Conservation (phyloP, 2,113 vertebrate species). For the Panthera leo region DNA sequence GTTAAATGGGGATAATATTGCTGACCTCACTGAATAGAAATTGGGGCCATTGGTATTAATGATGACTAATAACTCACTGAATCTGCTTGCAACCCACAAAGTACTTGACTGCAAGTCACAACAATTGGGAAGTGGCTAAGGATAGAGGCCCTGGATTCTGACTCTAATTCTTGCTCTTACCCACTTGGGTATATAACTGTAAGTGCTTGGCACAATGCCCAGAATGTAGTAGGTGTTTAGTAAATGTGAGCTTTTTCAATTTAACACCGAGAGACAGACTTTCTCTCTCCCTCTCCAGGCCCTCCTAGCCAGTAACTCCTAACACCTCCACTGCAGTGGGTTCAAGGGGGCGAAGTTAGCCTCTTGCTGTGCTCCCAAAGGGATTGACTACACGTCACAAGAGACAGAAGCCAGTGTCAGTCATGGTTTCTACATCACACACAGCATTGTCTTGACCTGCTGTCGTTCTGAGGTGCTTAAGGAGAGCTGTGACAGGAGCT, state of each 20-base stretch:
- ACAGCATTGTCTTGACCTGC: background rate
- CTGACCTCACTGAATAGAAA: background rate
- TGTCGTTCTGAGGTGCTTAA: background rate
- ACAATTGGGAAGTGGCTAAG: background rate
- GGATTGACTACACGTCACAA: too few relatives aligned
- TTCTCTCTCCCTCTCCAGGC: background rate
- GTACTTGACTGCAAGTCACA: background rate
- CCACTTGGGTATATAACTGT: background rate
- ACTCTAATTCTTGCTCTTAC: background rate
- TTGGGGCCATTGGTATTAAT: background rate
- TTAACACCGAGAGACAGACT: background rate
- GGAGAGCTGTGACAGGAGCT: background rate
- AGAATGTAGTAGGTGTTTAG: background rate
- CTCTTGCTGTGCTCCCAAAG: background rate
- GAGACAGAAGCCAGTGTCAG: background rate
- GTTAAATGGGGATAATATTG: background rate
- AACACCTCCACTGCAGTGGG: background rate
- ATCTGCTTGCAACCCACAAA: background rate
- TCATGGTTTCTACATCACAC: background rate
- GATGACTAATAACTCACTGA: background rate
- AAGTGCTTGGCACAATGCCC: background rate
- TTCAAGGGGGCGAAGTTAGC: background rate
- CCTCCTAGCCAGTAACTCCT: background rate
- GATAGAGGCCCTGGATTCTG: background rate
- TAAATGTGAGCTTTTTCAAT: background rate